Evolutionary conservation across 92 coral and sea anemone genomes (phyloP), one percentile per base, ranked within the genome.

Genomic region (Paragorgia papillata): DNA sequence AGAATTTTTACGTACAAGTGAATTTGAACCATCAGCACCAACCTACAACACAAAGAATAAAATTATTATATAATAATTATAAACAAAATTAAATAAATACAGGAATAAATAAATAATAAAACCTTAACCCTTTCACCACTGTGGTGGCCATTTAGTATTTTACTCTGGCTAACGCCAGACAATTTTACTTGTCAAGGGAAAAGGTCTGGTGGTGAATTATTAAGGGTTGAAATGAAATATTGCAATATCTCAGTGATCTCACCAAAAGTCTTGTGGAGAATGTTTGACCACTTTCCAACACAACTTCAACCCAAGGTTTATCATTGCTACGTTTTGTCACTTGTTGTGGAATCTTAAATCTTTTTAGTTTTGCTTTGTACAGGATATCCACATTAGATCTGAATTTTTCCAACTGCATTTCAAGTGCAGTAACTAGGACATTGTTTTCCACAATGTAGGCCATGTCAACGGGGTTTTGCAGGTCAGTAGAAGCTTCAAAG

Each of bases 11-110:
- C 99, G 87, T 33, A 95, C 97, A 18, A 81, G 65, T 17, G 99
- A 95, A 55, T 57, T 85, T 24, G 90, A 86, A 30, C 99, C 99
- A 83, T 95, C 99, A 33, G 99, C 99, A 34, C 99, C 99, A 24
- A 93, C 80, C 97, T 93, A 64, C 13, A 37, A 8, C 6, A 62
- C 34, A 7, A 46, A 2, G 17, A 7, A 46, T 46, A 46, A 2
- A 46, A 4, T 5, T 37, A 37, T 37, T 5, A 37, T 37, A 4
- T 5, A 4, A 37, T 37, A 12, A 37, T 12, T 37, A 37, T 37
- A 37, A 37, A 4, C 12, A 4, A 4, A 37, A 4, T 37, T 37
- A 37, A n/a, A n/a, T n/a, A n/a, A n/a, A n/a, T n/a, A n/a, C n/a
- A n/a, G n/a, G n/a, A n/a, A n/a, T n/a, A n/a, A n/a, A n/a, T n/a